Evolutionary conservation across 2,888 invertebrate species (phyloP), one percentile per base, ranked within the genome.

Genomic region (Scaptomyza reducta): DNA sequence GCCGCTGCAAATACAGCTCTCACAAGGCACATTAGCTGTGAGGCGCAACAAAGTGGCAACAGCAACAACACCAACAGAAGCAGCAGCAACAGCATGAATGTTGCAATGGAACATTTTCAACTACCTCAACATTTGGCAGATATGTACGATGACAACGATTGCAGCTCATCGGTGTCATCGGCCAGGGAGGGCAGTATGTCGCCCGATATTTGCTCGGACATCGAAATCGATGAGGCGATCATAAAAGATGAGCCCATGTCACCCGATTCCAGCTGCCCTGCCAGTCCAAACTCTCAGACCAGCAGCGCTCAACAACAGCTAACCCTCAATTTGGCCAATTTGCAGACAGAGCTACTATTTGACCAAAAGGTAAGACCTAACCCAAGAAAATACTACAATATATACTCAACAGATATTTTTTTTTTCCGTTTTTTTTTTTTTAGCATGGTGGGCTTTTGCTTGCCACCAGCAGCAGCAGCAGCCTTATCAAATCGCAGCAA

Each of bases 191-290:
- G 87, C 59, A 90, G 90, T 63, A 79, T 86, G 44, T 90, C 90
- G 7, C 90, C 90, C 13, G 90, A 90, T 57, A 85, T 90, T 46
- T 90, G 90, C 72, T 91, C 91, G 10, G 91, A 92, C 57, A 91
- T 92, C 47, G 92, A 92, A 75, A 90, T 92, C 74, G 92, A 92
- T 71, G 91, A 91, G 65, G 84, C 91, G 57, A 89, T 88, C 79
- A 95, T 96, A 79, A 96, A 96, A 92, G 94, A 95, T 60, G 96
- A 97, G 89, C 96, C 96, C 56, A 93, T 95, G 84, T 96, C 96
- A 67, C 95, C 95, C 13, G 93, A 94, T 27, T 95, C 95, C 16
- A 95, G 95, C 67, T 95, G 95, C 90, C 95, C 95, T 29, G 94
- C 95, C 55, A 95, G 95, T 60, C 95, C 95, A 41, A 85, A 87